These are phyloP conservation scores for Ascaphus truei DNA, from an alignment of 2,113 vertebrate species.

Conservation along the genomic window DNA sequence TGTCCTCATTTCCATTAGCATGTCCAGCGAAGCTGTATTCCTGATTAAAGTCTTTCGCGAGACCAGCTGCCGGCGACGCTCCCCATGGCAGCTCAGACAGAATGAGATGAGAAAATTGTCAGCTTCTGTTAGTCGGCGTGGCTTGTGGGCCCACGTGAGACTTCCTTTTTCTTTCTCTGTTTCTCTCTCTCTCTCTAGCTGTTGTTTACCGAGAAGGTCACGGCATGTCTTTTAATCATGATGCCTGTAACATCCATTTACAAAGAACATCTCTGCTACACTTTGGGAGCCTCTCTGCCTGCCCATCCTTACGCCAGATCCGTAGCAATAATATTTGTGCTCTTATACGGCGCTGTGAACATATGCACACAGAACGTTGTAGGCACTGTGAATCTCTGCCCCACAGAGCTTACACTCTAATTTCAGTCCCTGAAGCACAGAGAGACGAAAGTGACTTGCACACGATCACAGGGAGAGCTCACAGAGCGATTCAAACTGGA, in stretches of 20 bases:
- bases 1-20: constrained; percentile 46
- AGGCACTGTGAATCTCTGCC: background rate
- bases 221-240: constrained; percentile 56
- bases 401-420: background rate
- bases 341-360: too few species aligned
- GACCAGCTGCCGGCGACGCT: constrained; percentile 51
- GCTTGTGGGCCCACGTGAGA: constrained; percentile 50
- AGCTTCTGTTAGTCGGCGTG: constrained; percentile 52
- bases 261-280: background rate
- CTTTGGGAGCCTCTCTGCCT: too few species aligned
- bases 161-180: constrained; percentile 46
- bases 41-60: constrained; percentile 53
- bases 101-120: constrained; percentile 59
- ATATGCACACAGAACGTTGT: background rate
- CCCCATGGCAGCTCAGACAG: constrained; percentile 45
- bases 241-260: constrained; percentile 50
- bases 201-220: constrained; percentile 57
- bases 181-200: background rate
- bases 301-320: too few species aligned
- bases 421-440: too few species aligned
- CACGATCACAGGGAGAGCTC: too few species aligned
- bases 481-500: too few species aligned
- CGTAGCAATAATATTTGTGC: too few species aligned
- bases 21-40: constrained; percentile 43
- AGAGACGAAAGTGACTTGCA: too few species aligned